Percentiles rank a stretch among this genome's conserved stretches.
These are phyloP conservation scores for Tachysurus fulvidraco DNA, from an alignment of 2,113 vertebrate genomes.

Conservation along the genomic window DNA sequence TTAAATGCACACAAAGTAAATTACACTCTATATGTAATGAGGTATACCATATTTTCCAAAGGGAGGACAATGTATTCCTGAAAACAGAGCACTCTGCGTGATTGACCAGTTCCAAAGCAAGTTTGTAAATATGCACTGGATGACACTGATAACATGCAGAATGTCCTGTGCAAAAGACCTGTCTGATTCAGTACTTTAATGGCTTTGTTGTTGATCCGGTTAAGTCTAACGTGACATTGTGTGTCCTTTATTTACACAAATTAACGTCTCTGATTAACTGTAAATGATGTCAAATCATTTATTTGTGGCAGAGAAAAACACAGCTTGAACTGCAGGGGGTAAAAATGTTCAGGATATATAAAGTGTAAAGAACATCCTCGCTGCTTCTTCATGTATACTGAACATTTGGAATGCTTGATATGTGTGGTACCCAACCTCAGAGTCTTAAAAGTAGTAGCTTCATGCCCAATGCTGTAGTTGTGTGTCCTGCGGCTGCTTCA, in stretches of 20 bases:
- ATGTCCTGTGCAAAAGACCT: not conserved
- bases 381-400: slow-evolving; percentile 11
- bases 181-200: not conserved
- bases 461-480: slow-evolving; percentile 25
- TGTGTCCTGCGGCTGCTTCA: slow-evolving; percentile 32
- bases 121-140: not conserved
- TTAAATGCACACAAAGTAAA: not conserved
- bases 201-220: not conserved
- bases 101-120: not conserved
- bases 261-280: not conserved
- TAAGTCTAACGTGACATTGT: not conserved
- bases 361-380: not conserved
- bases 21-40: not conserved
- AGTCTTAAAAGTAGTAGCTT: slow-evolving; percentile 47
- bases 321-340: not conserved
- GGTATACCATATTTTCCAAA: not conserved
- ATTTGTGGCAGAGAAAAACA: not conserved
- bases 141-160: not conserved
- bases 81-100: not conserved
- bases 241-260: not conserved
- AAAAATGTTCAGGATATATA: not conserved
- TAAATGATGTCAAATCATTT: not conserved
- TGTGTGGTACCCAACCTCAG: slow-evolving; percentile 49
- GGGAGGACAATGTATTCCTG: not conserved
- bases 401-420: slow-evolving; percentile 47